Percentiles rank a stretch among this genome's conserved stretches.
Conservation (phyloP, 2,797 vertebrate species). For the Rhabdomys pumilio region DNA sequence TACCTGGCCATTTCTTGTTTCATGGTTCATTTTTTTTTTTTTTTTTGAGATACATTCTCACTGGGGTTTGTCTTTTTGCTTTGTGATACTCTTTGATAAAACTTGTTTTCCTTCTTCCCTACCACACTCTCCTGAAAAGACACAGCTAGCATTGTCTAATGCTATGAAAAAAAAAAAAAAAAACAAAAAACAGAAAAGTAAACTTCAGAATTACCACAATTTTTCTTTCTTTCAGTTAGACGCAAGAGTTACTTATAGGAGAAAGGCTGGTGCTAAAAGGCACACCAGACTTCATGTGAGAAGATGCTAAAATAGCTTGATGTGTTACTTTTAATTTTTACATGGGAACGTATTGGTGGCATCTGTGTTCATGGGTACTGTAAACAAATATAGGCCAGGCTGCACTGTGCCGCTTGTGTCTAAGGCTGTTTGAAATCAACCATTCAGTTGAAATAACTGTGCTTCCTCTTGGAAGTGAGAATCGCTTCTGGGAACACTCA, state of each 20-base stretch:
- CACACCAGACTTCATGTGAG: background rate
- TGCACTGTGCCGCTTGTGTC: background rate
- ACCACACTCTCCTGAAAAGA: background rate
- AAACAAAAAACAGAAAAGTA: slow-evolving; percentile 35
- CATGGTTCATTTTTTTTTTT: background rate
- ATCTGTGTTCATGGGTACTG: background rate
- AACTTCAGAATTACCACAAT: background rate
- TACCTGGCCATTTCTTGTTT: background rate
- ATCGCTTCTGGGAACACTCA: background rate
- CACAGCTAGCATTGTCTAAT: slow-evolving; percentile 37
- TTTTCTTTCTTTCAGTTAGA: slow-evolving; percentile 18
- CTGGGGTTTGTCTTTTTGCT: slow-evolving; percentile 24
- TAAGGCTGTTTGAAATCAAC: background rate
- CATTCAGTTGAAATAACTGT: slow-evolving; percentile 18
- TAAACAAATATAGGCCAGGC: background rate
- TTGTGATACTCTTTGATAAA: background rate
- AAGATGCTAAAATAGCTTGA: background rate
- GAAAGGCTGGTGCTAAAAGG: background rate
- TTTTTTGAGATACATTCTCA: background rate
- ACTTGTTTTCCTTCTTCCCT: background rate
- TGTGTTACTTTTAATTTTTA: background rate
- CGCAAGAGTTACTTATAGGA: background rate
- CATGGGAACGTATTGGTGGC: background rate
- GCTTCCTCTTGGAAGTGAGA: background rate
- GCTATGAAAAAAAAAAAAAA: slow-evolving; percentile 1